phyloP scores from a whole-genome alignment of 2,113 vertebrate species.

The Eidolon helvum region DNA sequence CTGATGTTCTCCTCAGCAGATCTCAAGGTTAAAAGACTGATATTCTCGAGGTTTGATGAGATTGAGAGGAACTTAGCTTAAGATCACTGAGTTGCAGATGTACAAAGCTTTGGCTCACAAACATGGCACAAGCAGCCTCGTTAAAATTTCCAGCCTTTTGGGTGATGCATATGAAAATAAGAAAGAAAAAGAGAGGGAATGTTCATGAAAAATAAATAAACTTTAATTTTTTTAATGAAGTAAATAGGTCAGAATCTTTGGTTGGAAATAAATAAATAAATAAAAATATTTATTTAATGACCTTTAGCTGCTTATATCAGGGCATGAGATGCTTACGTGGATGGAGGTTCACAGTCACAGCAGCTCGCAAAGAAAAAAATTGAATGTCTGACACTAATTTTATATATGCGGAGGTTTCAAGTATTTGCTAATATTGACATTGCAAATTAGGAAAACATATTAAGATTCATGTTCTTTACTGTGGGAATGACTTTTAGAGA shows the following conservation, averaged over 20 bases:
- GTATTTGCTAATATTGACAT: not conserved
- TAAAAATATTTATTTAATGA: not conserved
- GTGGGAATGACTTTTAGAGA: not conserved
- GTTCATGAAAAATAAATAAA: not conserved
- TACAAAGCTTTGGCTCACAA: not conserved
- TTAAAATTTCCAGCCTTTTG: not conserved
- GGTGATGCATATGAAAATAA: not conserved
- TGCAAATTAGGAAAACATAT: slow-evolving; percentile 4
- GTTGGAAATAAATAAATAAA: not conserved
- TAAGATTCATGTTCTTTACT: not conserved
- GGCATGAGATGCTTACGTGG: not conserved
- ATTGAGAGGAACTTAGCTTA: not conserved
- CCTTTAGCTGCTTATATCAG: not conserved
- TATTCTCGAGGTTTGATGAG: not conserved
- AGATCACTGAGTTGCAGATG: not conserved
- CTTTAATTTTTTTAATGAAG: not conserved
- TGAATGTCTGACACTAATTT: not conserved
- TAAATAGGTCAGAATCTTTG: not conserved
- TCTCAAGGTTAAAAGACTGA: not conserved
- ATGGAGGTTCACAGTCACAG: not conserved
- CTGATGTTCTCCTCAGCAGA: not conserved
- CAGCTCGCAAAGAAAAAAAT: not conserved
- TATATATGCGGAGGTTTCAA: not conserved
- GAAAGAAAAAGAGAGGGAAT: not conserved
- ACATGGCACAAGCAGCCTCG: not conserved